Evolutionary conservation across 2,113 vertebrate species (phyloP), one percentile per base, ranked within the genome.

Genomic region (Corydoras sp.): DNA sequence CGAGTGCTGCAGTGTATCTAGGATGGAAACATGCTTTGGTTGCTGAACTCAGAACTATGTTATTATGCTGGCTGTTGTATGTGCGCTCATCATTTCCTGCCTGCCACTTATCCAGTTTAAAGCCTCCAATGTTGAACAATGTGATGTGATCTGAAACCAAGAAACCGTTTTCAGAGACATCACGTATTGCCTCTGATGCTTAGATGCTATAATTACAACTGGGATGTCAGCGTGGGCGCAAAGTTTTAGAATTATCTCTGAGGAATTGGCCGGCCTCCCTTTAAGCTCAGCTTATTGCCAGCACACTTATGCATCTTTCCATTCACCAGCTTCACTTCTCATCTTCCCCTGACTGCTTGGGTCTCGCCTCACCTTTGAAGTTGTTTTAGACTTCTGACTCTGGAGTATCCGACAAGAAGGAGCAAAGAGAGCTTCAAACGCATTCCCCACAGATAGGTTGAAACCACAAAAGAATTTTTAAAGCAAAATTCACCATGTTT

Each of bases 351-450:
- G 79, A 43, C 64, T 60, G 71, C 55, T 53, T 66, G 62, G 60
- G 55, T 81, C 77, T 77, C 77, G 74, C 76, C 65, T 77, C 80
- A 79, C 83, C 79, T 81, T 82, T 81, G 68, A 81, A 84, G 82
- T 76, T 64, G 35, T 54, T 68, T 66, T 72, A 72, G 65, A 75
- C 58, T 75, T 55, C 30, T 29, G 55, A 72, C 43, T 68, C 65
- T 72, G 60, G 55, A 65, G 55, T 55, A 75, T 72, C 58, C 15
- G 49, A 71, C 59, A 71, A 65, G 68, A 69, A 72, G 60, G 43
- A 63, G n/a, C 58, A 72, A 48, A 71, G 63, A 67, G 51, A 49
- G 7, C 13, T 55, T 77, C 29, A 69, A 64, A 72, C 58, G 59
- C 31, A 1, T 61, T 74, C 69, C 73, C 72, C 24, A 53, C 69